Percentiles rank a stretch among this genome's conserved stretches.
Evolutionary conservation across 2,113 vertebrate genomes (phyloP).

Genomic region (Protomyctophum bolini): DNA sequence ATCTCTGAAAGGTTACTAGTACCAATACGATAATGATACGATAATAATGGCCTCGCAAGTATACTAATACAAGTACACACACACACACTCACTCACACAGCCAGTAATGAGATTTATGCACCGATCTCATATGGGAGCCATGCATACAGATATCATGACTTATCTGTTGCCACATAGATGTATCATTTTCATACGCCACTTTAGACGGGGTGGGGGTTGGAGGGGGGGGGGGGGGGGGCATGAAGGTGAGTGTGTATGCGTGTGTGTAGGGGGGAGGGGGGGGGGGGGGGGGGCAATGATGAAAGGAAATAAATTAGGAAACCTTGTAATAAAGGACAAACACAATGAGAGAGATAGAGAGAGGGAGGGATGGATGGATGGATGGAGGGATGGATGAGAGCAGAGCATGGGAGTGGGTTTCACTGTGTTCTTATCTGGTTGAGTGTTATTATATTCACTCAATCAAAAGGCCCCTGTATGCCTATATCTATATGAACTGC

Average conservation of each 20-base stretch:
- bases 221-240: not conserved
- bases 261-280: slow-evolving; percentile 19
- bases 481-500: slow-evolving; percentile 75
- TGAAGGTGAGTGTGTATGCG: not conserved
- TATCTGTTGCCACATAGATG: slow-evolving; percentile 62
- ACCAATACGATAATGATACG: no score
- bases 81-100: slow-evolving; percentile 24
- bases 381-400: slow-evolving; percentile 44
- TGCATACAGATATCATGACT: slow-evolving; percentile 72
- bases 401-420: slow-evolving; percentile 62
- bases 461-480: slow-evolving; percentile 74
- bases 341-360: slow-evolving; percentile 12
- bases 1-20: no score
- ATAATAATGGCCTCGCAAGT: no score
- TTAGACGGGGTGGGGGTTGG: slow-evolving; percentile 17
- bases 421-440: slow-evolving; percentile 73
- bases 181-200: slow-evolving; percentile 64
- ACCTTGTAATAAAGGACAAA: slow-evolving; percentile 62
- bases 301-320: slow-evolving; percentile 69
- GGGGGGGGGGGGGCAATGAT: slow-evolving; percentile 40
- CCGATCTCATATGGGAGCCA: slow-evolving; percentile 57
- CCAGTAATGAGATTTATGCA: slow-evolving; percentile 73
- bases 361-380: no score
- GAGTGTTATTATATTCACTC: slow-evolving; percentile 75
- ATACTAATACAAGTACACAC: no score